A percentile compares a stretch with the other conserved stretches of the same genome.
Evolutionary conservation across 1,140 invertebrate species (phyloP).

Genomic region (Gonioctena quinquepunctata): DNA sequence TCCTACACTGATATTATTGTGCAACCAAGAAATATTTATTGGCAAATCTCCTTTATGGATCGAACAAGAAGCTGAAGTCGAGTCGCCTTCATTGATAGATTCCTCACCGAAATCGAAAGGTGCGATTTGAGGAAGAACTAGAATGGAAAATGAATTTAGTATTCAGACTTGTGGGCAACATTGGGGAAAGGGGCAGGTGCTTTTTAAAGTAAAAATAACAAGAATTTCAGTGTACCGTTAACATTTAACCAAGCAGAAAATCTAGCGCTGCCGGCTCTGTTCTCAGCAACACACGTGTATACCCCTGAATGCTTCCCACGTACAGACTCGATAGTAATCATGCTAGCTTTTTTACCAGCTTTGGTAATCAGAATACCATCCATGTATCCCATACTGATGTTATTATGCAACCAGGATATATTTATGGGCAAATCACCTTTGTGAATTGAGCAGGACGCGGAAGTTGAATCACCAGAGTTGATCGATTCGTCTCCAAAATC

Average conservation of each 20-base stretch:
- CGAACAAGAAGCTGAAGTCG: conserved; percentile 70
- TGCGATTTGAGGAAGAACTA: conserved; percentile 41
- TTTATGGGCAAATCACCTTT: conserved; percentile 69
- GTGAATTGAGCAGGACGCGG: conserved; percentile 63
- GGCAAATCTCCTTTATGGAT: conserved; percentile 78
- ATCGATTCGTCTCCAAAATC: conserved; percentile 63
- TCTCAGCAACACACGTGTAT: conserved; percentile 73
- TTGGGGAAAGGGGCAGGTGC: background rate
- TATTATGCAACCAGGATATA: conserved; percentile 66
- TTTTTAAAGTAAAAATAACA: background rate
- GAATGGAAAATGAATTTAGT: conserved; percentile 12
- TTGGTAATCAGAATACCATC: conserved; percentile 38
- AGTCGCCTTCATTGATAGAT: conserved; percentile 72
- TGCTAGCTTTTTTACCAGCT: conserved; percentile 40
- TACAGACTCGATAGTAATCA: conserved; percentile 63
- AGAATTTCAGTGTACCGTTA: conserved; percentile 60
- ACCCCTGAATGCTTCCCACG: conserved; percentile 70
- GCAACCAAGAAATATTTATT: conserved; percentile 70
- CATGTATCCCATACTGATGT: conserved; percentile 44
- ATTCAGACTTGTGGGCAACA: background rate
- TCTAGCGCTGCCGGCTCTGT: conserved; percentile 63
- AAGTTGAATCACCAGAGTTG: conserved; percentile 65
- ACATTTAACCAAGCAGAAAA: conserved; percentile 66
- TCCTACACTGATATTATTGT: conserved; percentile 42
- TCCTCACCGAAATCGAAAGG: conserved; percentile 61